These are phyloP conservation scores for Nasonia oneida DNA, from an alignment of 2,888 invertebrate genomes.

Conservation along the genomic window DNA sequence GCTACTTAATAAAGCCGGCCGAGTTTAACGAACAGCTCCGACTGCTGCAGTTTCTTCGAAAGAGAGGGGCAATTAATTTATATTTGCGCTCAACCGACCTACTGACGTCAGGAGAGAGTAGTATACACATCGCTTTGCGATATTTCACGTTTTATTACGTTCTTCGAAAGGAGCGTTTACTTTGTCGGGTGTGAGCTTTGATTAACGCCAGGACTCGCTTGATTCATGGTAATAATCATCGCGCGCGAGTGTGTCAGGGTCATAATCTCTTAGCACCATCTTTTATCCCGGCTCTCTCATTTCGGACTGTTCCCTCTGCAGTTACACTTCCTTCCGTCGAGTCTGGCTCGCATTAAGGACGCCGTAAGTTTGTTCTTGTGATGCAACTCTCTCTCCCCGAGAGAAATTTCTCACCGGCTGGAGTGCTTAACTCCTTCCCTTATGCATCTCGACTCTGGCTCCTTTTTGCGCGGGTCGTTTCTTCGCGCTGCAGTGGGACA, in stretches of 20 bases:
- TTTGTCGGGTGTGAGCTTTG: neutral
- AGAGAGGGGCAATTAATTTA: too few relatives aligned
- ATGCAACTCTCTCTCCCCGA: neutral
- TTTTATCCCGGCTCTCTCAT: neutral
- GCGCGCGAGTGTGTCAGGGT: neutral
- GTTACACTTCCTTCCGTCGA: neutral
- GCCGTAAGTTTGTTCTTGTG: neutral
- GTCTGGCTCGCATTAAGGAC: conserved; percentile 1
- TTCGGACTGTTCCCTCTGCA: neutral
- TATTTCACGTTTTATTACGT: too few relatives aligned
- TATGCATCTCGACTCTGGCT: neutral
- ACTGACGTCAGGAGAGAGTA: too few relatives aligned
- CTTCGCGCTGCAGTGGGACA: neutral
- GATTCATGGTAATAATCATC: neutral
- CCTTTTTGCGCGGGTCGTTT: neutral
- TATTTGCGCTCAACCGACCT: too few relatives aligned
- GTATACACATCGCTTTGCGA: too few relatives aligned
- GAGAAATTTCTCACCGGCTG: neutral
- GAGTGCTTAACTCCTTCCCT: neutral
- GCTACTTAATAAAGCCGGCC: neutral
- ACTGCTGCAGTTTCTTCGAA: neutral
- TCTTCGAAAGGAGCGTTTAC: too few relatives aligned
- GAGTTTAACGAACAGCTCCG: neutral
- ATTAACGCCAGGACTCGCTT: neutral
- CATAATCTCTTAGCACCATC: conserved; percentile 1